Percentiles rank a stretch among this genome's conserved stretches.
These are phyloP conservation scores for Drosophila cardini DNA, from an alignment of 1,140 invertebrate genomes.

Conservation along the genomic window DNA sequence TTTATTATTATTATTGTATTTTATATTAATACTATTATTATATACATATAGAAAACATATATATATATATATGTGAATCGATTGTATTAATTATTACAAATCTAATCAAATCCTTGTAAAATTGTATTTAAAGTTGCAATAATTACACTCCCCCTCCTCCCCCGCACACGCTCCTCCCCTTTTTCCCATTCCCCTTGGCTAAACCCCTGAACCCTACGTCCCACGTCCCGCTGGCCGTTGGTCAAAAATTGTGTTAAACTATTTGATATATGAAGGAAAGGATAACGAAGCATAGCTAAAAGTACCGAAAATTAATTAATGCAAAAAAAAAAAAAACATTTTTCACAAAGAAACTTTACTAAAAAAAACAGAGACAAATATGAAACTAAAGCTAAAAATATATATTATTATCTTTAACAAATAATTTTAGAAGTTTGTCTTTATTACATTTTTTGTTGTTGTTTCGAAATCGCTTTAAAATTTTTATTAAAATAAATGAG, in stretches of 20 bases:
- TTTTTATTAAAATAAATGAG: too few relatives aligned
- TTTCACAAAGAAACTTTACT: slow-evolving; percentile 20
- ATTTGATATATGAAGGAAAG: slow-evolving; percentile 15
- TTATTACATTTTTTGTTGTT: neutral
- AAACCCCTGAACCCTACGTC: neutral
- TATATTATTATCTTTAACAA: slow-evolving; percentile 20
- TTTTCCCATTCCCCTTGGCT: too few relatives aligned
- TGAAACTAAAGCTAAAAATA: slow-evolving; percentile 40
- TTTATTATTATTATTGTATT: slow-evolving; percentile 23
- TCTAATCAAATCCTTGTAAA: neutral
- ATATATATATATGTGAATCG: neutral
- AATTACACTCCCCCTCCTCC: neutral
- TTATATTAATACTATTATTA: slow-evolving; percentile 26
- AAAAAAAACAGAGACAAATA: slow-evolving; percentile 30
- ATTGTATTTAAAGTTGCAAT: slow-evolving; percentile 26
- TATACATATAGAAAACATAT: neutral
- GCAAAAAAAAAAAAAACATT: slow-evolving; percentile 3
- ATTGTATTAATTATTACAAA: slow-evolving; percentile 2
- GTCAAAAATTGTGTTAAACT: slow-evolving; percentile 24
- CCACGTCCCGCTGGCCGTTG: slow-evolving; percentile 2
- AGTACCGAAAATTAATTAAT: neutral
- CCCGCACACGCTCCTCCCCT: neutral
- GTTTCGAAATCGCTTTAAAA: neutral
- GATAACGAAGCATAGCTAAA: slow-evolving; percentile 30
- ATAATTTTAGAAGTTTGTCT: neutral